These are phyloP conservation scores for Marmota flaviventris DNA, from an alignment of 2,113 vertebrate species.

Conservation along the genomic window DNA sequence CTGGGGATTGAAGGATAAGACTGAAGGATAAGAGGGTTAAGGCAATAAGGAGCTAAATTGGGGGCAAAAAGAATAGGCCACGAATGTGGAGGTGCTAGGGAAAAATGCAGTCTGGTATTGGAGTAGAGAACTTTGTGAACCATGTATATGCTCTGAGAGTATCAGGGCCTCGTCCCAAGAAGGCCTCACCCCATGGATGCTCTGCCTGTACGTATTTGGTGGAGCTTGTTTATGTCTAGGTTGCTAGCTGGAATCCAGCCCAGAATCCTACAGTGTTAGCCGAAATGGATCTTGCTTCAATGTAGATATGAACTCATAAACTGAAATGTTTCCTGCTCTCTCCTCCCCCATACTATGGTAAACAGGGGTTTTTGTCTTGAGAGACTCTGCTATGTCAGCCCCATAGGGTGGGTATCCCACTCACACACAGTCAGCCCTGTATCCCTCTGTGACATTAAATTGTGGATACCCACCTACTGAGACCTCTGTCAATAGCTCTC, in stretches of 20 bases:
- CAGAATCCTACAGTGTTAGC: not conserved
- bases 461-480: accelerated
- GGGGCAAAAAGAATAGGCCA: not conserved
- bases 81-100: accelerated
- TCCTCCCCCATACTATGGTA: accelerated
- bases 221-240: not conserved
- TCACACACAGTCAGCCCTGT: not conserved
- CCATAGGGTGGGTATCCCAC: too few relatives aligned
- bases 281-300: not conserved
- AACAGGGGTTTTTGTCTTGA: too few relatives aligned
- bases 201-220: not conserved
- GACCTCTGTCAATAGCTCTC: not conserved
- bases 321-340: not conserved
- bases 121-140: not conserved
- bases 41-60: not conserved
- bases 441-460: not conserved
- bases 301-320: not conserved
- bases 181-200: not conserved
- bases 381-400: not conserved
- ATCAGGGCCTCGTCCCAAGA: not conserved
- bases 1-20: not conserved
- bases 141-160: not conserved
- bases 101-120: too few relatives aligned
- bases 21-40: not conserved
- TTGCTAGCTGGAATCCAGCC: not conserved